Evolutionary conservation across 2,797 vertebrate genomes (phyloP), one percentile per base, ranked within the genome.

Genomic region (Galagoides demidoff): DNA sequence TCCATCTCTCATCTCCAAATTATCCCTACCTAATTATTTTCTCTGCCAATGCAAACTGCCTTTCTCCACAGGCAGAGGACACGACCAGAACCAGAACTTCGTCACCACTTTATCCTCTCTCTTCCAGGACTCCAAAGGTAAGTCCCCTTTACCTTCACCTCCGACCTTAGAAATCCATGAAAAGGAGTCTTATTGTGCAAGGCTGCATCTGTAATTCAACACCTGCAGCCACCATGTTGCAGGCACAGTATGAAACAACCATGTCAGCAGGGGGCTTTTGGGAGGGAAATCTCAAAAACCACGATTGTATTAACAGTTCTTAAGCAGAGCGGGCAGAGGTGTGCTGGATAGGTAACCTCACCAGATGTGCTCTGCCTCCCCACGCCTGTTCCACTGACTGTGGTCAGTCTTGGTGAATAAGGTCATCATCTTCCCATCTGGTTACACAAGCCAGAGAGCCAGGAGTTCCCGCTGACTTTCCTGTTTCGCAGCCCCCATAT

Each of bases 401-500:
- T 29, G 17, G 31, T 71, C 45, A 7, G 0, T 20, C 11, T 23
- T 39, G 29, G 22, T 43, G 11, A 71, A 7, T 34, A 57, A 45
- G 89, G 31, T 23, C 19, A 74, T n/a, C n/a, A 10, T 66, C 37
- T 10, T 85, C 45, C 20, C 34, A 77, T 1, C 3, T 2, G 22
- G 14, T 70, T 17, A 59, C 9, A 43, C 8, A 13, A 61, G n/a
- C 66, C 79, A 39, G 59, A 49, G 89, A 70, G 39, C 16, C 37
- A 61, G n/a, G 37, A 55, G 14, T 5, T 64, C 14, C 29, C 71
- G 19, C 37, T 31, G 77, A 81, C 63, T 12, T 43, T 43, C 20
- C 17, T 66, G 37, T 37, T n/a, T 49, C 20, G 7, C 25, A 3
- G 6, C 12, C 14, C 37, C 11, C 16, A 19, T 2, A 5, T 0